A percentile compares a stretch with the other conserved stretches of the same genome.
Conservation (phyloP, 2,113 vertebrate species). For the Trogon melanurus region DNA sequence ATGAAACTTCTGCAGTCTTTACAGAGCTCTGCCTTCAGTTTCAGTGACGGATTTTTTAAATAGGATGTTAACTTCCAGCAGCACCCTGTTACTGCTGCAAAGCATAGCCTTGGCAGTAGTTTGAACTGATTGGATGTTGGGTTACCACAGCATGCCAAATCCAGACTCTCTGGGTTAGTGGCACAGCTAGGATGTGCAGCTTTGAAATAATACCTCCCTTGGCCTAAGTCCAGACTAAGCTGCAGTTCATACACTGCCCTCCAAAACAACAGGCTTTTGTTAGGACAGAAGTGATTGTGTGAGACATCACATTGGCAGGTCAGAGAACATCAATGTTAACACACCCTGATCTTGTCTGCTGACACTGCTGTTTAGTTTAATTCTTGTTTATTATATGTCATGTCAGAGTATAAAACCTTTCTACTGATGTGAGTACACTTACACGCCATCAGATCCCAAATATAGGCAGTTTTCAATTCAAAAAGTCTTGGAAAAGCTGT, state of each 20-base stretch:
- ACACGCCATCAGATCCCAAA: not conserved
- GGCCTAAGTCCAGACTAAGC: not conserved
- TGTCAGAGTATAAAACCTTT: not conserved
- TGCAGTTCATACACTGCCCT: not conserved
- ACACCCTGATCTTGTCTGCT: slow-evolving; percentile 19
- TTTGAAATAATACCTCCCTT: slow-evolving; percentile 18
- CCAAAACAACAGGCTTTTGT: not conserved
- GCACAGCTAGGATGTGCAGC: not conserved
- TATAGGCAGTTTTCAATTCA: not conserved
- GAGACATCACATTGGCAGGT: not conserved
- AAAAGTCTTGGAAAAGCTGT: not conserved
- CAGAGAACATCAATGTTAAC: not conserved
- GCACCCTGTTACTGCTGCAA: not conserved
- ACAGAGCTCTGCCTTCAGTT: not conserved
- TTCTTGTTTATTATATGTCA: slow-evolving; percentile 9
- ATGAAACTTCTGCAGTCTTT: not conserved
- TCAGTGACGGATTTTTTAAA: not conserved
- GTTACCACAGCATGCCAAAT: not conserved
- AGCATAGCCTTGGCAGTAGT: not conserved
- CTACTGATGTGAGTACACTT: not conserved
- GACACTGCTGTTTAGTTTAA: slow-evolving; percentile 7
- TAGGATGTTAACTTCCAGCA: not conserved
- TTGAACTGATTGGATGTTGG: not conserved
- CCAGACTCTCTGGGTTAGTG: not conserved
- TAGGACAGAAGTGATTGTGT: not conserved